These are phyloP conservation scores for Agriotes lineatus DNA, from an alignment of 2,888 invertebrate genomes.

Conservation along the genomic window DNA sequence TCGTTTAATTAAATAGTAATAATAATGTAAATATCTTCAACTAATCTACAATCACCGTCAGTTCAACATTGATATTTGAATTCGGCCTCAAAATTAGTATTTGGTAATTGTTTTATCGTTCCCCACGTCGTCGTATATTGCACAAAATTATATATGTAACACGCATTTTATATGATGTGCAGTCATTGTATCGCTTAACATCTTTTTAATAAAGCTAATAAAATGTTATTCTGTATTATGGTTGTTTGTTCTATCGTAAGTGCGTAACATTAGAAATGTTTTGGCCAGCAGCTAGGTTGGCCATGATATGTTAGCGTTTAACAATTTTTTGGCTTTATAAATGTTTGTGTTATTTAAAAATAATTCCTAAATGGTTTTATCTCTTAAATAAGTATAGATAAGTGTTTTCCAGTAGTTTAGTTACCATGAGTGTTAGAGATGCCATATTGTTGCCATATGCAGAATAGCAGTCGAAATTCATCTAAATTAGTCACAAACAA, in stretches of 20 bases:
- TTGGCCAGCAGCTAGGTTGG: conserved; percentile 23
- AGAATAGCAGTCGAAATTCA: conserved; percentile 50
- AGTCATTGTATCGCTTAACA: conserved; percentile 44
- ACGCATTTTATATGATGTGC: conserved; percentile 44
- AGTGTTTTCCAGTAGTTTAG: conserved; percentile 54
- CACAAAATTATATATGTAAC: conserved; percentile 46
- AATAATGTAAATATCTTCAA: conserved; percentile 47
- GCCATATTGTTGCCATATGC: conserved; percentile 61
- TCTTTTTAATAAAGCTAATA: conserved; percentile 42
- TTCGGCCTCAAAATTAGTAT: conserved; percentile 39
- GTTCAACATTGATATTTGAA: conserved; percentile 37
- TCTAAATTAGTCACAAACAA: conserved; percentile 37
- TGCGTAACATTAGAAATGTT: conserved; percentile 39
- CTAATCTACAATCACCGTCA: conserved; percentile 46
- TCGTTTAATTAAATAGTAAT: conserved; percentile 39
- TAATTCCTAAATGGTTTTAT: conserved; percentile 52
- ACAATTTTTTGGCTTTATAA: conserved; percentile 43
- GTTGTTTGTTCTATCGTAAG: conserved; percentile 46
- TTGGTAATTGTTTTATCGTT: conserved; percentile 34
- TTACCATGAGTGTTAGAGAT: conserved; percentile 49
- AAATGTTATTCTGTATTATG: conserved; percentile 53
- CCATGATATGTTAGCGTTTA: conserved; percentile 39
- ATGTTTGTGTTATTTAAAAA: conserved; percentile 47
- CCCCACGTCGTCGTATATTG: conserved; percentile 44
- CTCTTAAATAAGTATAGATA: conserved; percentile 52